Base-by-base conservation (phyloP, 2,113 vertebrate genomes). In the Festucalex cinctus region DNA sequence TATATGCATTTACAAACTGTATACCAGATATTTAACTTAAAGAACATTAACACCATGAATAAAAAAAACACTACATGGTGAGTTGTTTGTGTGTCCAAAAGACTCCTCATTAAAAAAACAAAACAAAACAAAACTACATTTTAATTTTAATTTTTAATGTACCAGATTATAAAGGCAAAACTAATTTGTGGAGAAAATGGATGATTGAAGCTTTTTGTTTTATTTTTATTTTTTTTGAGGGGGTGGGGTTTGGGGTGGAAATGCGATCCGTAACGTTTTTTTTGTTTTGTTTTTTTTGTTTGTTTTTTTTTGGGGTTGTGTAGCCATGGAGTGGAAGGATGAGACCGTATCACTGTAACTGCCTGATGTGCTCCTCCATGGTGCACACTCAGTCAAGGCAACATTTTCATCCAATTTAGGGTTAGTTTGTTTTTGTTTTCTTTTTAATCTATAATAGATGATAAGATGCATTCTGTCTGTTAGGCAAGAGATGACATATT, bases 261-360 rank as follows among this genome's bases (percentile, higher is more conserved):
- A 9, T 49, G 7, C 48, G n/a, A 22, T 51, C 32, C 57, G 20
- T 19, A 35, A 20, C 32, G 3, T 19, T 28, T 14, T 57, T 35
- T 19, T 64, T 37, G 51, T 70, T 77, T 16, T 4, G 26, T 78
- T 66, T 6, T 26, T 39, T 10, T 39, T 10, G 6, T 39, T 10
- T 41, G 26, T 78, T 66, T 6, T 26, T 39, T 10, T 39, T 10
- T n/a, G n/a, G n/a, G n/a, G 6, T 39, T 10, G 12, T 79, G 71
- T 66, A 71, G 39, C 28, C 9, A 64, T 60, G 62, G 57, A 68
- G 70, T 60, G 54, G 60, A 65, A 71, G 41, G 58, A 49, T 70
- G 71, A 84, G 86, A 86, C 86, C 88, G 61, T 75, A 72, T 76
- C 85, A 89, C 86, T 89, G 88, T 86, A 83, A 82, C 62, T 77